Conservation (phyloP, 2,113 vertebrate species). For the Channa maculata region DNA sequence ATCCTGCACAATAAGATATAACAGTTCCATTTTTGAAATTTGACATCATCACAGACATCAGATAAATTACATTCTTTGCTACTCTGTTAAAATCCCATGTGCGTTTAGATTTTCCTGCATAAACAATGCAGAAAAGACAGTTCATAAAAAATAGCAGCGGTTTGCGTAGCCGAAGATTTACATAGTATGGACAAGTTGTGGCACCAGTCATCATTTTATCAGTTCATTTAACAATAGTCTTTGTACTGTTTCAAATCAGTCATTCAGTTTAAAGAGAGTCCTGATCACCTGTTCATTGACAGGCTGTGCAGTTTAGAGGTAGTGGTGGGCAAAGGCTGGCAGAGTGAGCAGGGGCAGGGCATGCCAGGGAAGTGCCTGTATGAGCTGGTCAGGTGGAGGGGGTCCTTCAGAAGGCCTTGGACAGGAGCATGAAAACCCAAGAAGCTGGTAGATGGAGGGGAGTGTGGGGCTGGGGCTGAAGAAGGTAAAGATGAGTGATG, state of each 20-base stretch:
- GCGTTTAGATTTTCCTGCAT: constrained; percentile 63
- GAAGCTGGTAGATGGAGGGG: constrained; percentile 75
- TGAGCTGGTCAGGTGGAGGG: constrained; percentile 75
- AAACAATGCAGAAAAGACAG: constrained; percentile 48
- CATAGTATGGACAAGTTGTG: constrained; percentile 73
- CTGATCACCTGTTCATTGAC: constrained; percentile 81
- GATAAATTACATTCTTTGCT: constrained; percentile 70
- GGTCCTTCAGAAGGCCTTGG: constrained; percentile 80
- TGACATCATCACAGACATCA: constrained; percentile 52
- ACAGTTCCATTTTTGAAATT: constrained; percentile 51
- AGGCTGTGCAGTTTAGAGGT: constrained; percentile 80
- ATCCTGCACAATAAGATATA: constrained; percentile 61
- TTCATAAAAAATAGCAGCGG: constrained; percentile 77
- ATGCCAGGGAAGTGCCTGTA: constrained; percentile 85
- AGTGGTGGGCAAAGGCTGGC: constrained; percentile 80
- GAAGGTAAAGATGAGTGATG: constrained; percentile 54
- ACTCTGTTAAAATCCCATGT: constrained; percentile 49
- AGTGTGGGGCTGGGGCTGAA: constrained; percentile 66
- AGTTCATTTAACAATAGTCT: constrained; percentile 36
- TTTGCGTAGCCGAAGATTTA: constrained; percentile 56
- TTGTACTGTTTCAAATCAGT: not conserved
- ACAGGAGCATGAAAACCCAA: constrained; percentile 79
- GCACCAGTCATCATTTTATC: constrained; percentile 31
- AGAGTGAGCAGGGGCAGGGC: constrained; percentile 84
- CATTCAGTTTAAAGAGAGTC: constrained; percentile 30